Percentiles rank a stretch among this genome's conserved stretches.
Evolutionary conservation across 2,797 vertebrate genomes (phyloP).

Genomic region (Etheostoma perlongum): DNA sequence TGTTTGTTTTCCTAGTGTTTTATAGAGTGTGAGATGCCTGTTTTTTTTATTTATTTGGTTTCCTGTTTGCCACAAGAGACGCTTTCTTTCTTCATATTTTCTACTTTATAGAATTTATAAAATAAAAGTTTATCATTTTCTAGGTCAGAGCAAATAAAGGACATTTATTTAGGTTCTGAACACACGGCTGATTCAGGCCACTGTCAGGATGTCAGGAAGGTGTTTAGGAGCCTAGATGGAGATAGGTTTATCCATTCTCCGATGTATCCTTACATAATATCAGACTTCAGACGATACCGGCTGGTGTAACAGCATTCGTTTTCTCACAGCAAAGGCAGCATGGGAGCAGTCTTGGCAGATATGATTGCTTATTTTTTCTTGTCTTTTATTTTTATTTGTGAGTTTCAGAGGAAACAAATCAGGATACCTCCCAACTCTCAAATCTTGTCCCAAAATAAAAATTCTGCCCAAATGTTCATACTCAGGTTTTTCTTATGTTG

Average conservation of each 20-base stretch:
- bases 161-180: conserved; percentile 22
- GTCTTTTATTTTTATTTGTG: background rate
- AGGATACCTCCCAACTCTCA: background rate
- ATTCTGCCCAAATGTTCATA: conserved; percentile 17
- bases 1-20: conserved; percentile 20
- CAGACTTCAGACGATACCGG: background rate
- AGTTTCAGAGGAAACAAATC: conserved; percentile 9
- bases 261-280: background rate
- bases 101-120: conserved; percentile 45
- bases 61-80: conserved; percentile 35
- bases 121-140: conserved; percentile 40
- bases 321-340: background rate
- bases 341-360: conserved; percentile 1
- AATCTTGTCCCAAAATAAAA: background rate
- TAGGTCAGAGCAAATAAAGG: conserved; percentile 47
- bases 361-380: background rate
- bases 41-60: conserved; percentile 61
- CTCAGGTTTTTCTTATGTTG: background rate
- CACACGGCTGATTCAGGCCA: conserved; percentile 13
- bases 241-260: conserved; percentile 6
- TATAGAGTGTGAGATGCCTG: conserved; percentile 39
- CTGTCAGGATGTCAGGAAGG: conserved; percentile 14
- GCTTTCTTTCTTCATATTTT: conserved; percentile 30
- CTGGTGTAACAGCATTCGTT: conserved; percentile 1
- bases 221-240: conserved; percentile 16